Base-by-base conservation (phyloP, 1,140 invertebrate species). In the Yoshiicerus persimilis region DNA sequence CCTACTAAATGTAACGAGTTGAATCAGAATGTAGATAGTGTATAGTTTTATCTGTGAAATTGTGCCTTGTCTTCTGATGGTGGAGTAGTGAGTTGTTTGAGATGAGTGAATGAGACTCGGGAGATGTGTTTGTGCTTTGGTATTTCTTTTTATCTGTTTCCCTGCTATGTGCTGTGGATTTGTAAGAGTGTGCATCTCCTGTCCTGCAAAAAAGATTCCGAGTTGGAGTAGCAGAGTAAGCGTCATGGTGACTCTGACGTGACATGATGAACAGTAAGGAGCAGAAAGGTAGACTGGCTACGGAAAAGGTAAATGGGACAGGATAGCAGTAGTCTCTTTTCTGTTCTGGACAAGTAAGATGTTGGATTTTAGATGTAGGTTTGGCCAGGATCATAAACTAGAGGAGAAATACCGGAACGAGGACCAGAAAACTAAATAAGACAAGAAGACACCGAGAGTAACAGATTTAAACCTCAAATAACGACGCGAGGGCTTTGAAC, bases 381-480 rank as follows among this genome's bases (percentile, higher is more conserved):
- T 56, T 56, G 20, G 47, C 4, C 47, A 56, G 20, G 47, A 56
- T n/a, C 20, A 56, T 80, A 80, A 80, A 80, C 16, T 9, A 38
- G n/a, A 80, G 20, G n/a, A n/a, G 75, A n/a, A 23, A 80, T 20
- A 34, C n/a, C 64, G 64, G 75, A 36, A 38, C 30, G 32, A 80
- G 75, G 32, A 36, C 32, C 30, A 32, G 75, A 36, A 23, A 80
- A 36, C 32, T n/a, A 36, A 80, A n/a, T 34, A 80, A 34, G 75
- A 80, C 30, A 0, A 13, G 27, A 30, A 34, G 66, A 16, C 23
- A 75, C 13, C 2, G 20, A 77, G 75, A 80, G 34, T 38, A n/a
- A 80, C 27, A 80, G 75, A 80, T 80, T 80, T 80, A 80, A 80
- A 80, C 75, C 75, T 38, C 75, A 80, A 80, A 80, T 80, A 80